These are phyloP conservation scores for Aporophyla lueneburgensis DNA, from an alignment of 2,888 invertebrate species.

Conservation along the genomic window DNA sequence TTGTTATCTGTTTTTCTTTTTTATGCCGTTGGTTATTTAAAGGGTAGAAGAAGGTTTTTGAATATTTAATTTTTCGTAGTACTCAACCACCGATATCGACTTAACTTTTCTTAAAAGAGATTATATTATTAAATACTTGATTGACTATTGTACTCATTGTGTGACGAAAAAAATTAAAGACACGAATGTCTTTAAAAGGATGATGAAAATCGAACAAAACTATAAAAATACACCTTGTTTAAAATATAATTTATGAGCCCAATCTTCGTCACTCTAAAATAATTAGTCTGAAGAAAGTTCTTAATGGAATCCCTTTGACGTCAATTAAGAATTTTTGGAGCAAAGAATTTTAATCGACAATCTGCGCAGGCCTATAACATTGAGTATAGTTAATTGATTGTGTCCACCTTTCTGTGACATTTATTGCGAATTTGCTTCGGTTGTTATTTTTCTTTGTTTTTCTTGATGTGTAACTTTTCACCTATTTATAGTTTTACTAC, in stretches of 20 bases:
- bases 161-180: neutral
- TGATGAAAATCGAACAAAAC: neutral
- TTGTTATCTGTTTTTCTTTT: no score
- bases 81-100: no score
- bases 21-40: no score
- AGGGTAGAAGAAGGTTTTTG: no score
- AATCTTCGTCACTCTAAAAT: neutral
- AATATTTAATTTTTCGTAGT: no score
- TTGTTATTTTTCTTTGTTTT: no score
- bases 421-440: constrained; percentile 17
- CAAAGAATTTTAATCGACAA: constrained; percentile 20
- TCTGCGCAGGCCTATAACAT: constrained; percentile 8
- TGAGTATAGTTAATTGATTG: constrained; percentile 23
- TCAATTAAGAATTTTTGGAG: constrained; percentile 20
- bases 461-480: no score
- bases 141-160: neutral
- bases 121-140: neutral
- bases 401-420: neutral
- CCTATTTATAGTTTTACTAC: no score
- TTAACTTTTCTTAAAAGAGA: no score
- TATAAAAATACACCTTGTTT: neutral
- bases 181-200: no score
- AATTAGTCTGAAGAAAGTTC: neutral
- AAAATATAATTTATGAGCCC: neutral
- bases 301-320: constrained; percentile 12